These are phyloP conservation scores for Takifugu flavidus DNA, from an alignment of 2,113 vertebrate genomes.

Conservation along the genomic window DNA sequence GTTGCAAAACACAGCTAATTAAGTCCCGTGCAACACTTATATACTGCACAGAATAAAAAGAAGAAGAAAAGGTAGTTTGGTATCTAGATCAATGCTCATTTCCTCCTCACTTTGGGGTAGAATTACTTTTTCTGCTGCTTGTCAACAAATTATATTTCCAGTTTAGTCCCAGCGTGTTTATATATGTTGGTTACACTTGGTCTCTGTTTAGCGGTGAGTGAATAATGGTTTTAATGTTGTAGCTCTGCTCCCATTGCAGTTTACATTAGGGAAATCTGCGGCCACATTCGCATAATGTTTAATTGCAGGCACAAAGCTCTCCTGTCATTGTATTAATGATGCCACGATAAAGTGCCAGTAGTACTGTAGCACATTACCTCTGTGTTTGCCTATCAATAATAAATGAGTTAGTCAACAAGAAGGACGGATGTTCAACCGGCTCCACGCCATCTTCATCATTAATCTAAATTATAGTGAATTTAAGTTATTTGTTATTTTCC, in stretches of 20 bases:
- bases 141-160: neutral
- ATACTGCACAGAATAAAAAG: too few relatives aligned
- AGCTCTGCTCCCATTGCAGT: neutral
- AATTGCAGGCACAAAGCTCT: slow-evolving; percentile 16
- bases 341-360: slow-evolving; percentile 2
- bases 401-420: slow-evolving; percentile 23
- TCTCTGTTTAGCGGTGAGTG: neutral
- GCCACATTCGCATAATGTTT: neutral
- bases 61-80: too few relatives aligned
- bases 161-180: neutral
- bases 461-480: slow-evolving; percentile 48
- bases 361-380: slow-evolving; percentile 14
- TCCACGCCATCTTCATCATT: slow-evolving; percentile 50
- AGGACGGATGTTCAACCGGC: slow-evolving; percentile 27
- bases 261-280: slow-evolving; percentile 6
- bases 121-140: neutral
- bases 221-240: slow-evolving; percentile 18
- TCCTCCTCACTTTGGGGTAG: too few relatives aligned
- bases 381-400: slow-evolving; percentile 27
- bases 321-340: slow-evolving; percentile 6
- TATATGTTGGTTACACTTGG: neutral
- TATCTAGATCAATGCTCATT: too few relatives aligned
- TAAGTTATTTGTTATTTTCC: slow-evolving; percentile 48
- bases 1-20: too few relatives aligned
- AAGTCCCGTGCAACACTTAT: too few relatives aligned